Evolutionary conservation across 2,797 vertebrate genomes (phyloP).

Genomic region (Gymnoscopelus microlampas): DNA sequence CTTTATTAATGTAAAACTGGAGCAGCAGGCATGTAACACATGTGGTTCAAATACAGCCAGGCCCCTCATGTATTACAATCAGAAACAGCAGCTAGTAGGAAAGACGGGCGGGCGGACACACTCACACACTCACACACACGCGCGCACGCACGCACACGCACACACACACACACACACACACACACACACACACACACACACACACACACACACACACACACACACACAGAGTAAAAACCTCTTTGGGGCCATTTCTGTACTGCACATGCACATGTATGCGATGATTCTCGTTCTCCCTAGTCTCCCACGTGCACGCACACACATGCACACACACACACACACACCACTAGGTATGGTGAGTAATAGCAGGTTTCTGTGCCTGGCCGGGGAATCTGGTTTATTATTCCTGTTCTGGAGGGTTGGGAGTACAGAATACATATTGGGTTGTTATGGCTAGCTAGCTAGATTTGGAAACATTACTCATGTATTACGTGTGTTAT

Average conservation of each 20-base stretch:
- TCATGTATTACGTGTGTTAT: conserved; percentile 61
- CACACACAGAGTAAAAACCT: neutral
- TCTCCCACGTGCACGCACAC: neutral
- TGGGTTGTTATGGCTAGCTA: conserved; percentile 54
- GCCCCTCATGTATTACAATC: conserved; percentile 56
- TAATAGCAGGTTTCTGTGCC: conserved; percentile 54
- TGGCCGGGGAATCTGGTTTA: conserved; percentile 60
- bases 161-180: neutral
- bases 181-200: neutral
- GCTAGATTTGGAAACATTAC: conserved; percentile 69
- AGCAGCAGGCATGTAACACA: conserved; percentile 66
- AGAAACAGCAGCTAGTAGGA: conserved; percentile 57
- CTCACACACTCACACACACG: conserved; percentile 10
- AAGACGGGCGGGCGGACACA: too few relatives aligned
- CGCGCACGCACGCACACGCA: too few relatives aligned
- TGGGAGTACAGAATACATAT: conserved; percentile 50
- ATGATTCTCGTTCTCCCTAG: too few relatives aligned
- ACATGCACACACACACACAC: neutral
- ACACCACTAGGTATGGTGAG: conserved; percentile 41
- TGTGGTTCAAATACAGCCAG: conserved; percentile 68
- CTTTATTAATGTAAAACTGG: conserved; percentile 66
- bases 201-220: conserved; percentile 1
- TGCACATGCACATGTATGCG: too few relatives aligned
- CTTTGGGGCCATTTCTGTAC: too few relatives aligned
- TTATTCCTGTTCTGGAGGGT: conserved; percentile 61